A percentile compares a stretch with the other conserved stretches of the same genome.
Evolutionary conservation across 2,888 invertebrate species (phyloP).

Genomic region (Nomada fucata): DNA sequence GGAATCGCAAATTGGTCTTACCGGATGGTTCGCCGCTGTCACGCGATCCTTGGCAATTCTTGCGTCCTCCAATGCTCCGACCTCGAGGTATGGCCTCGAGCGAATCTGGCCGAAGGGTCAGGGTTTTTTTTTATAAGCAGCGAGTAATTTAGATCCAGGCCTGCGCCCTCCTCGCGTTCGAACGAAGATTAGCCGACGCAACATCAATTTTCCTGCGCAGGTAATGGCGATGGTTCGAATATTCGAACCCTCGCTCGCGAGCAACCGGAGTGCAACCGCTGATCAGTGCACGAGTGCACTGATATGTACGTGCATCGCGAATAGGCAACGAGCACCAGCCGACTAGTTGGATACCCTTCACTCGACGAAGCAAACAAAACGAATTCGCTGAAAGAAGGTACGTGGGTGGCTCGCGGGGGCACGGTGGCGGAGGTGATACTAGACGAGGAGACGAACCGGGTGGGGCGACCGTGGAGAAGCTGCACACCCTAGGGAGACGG

Average conservation of each 20-base stretch:
- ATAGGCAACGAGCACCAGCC: slow-evolving; percentile 52
- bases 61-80: slow-evolving; percentile 51
- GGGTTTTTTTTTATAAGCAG: not conserved
- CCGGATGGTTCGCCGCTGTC: slow-evolving; percentile 47
- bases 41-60: slow-evolving; percentile 47
- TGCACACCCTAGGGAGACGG: slow-evolving; percentile 82
- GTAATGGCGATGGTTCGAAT: not conserved
- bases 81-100: slow-evolving; percentile 52
- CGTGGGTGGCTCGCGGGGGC: slow-evolving; percentile 59
- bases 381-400: slow-evolving; percentile 65
- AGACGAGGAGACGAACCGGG: slow-evolving; percentile 62
- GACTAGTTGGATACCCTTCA: slow-evolving; percentile 72
- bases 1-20: slow-evolving; percentile 71
- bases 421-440: slow-evolving; percentile 56
- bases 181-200: not conserved
- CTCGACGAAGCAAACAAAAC: slow-evolving; percentile 75
- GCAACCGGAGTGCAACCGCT: slow-evolving; percentile 18
- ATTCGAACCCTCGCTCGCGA: slow-evolving; percentile 65
- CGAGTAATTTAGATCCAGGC: too few species aligned
- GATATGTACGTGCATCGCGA: slow-evolving; percentile 38
- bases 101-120: slow-evolving; percentile 16
- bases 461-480: slow-evolving; percentile 68
- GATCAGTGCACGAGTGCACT: slow-evolving; percentile 46
- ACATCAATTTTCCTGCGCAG: not conserved
- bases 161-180: not conserved